A percentile compares a stretch with the other conserved stretches of the same genome.
phyloP scores from a whole-genome alignment of 2,113 vertebrate species.

The Melanerpes formicivorus region DNA sequence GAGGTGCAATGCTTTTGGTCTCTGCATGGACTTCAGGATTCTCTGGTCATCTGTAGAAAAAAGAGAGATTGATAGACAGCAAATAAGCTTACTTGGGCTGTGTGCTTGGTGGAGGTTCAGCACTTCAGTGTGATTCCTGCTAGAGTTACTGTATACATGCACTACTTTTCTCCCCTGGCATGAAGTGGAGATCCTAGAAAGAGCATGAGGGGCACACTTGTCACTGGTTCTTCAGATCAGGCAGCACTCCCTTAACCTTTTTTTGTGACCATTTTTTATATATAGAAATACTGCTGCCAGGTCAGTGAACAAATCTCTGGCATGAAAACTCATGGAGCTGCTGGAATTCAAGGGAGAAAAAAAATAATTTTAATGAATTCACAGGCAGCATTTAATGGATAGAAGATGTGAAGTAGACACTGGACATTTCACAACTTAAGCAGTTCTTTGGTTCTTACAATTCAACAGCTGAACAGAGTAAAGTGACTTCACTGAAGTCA shows the following conservation, averaged over 20 bases:
- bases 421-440: neutral
- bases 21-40: neutral
- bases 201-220: neutral
- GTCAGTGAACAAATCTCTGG: neutral
- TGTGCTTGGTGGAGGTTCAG: neutral
- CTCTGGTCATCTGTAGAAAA: neutral
- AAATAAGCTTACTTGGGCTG: neutral
- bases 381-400: neutral
- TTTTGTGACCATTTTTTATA: neutral
- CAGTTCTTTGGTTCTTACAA: neutral
- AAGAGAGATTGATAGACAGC: neutral
- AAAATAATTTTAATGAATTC: neutral
- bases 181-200: neutral
- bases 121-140: neutral
- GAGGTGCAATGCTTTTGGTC: accelerated
- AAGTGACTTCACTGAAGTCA: neutral
- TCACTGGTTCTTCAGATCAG: neutral
- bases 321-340: neutral
- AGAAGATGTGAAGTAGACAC: neutral
- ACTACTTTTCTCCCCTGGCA: neutral
- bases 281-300: neutral
- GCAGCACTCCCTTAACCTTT: neutral
- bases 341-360: neutral
- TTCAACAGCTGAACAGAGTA: neutral
- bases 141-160: neutral